Conservation (phyloP, 2,888 invertebrate species). For the Halictus quadricinctus region DNA sequence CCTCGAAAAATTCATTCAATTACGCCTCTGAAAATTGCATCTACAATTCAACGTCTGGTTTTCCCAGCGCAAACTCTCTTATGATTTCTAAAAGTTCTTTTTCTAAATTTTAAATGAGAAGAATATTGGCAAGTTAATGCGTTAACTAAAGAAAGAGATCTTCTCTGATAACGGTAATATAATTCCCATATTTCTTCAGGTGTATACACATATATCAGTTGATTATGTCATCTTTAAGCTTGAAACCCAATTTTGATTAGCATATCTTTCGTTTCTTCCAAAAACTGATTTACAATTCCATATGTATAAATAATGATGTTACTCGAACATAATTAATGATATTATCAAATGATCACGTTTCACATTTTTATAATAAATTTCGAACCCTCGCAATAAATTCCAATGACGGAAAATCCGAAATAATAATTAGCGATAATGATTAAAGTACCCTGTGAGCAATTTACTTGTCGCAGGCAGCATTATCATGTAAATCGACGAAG, state of each 20-base stretch:
- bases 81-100: neutral
- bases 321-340: neutral
- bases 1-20: neutral
- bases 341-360: neutral
- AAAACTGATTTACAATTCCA: neutral
- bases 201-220: neutral
- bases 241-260: neutral
- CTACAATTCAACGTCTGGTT: neutral
- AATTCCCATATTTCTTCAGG: neutral
- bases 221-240: neutral
- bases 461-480: neutral
- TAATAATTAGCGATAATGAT: neutral
- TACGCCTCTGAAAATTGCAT: neutral
- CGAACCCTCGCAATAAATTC: neutral
- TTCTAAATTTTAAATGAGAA: neutral
- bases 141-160: neutral
- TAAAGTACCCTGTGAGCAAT: neutral
- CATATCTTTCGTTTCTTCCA: neutral
- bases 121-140: neutral
- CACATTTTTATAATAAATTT: neutral
- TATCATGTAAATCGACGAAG: neutral
- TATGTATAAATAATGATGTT: neutral
- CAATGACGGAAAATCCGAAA: neutral
- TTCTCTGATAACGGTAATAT: neutral
- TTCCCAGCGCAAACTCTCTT: neutral